These are phyloP conservation scores for Neria commutata DNA, from an alignment of 2,888 invertebrate genomes.

Conservation along the genomic window DNA sequence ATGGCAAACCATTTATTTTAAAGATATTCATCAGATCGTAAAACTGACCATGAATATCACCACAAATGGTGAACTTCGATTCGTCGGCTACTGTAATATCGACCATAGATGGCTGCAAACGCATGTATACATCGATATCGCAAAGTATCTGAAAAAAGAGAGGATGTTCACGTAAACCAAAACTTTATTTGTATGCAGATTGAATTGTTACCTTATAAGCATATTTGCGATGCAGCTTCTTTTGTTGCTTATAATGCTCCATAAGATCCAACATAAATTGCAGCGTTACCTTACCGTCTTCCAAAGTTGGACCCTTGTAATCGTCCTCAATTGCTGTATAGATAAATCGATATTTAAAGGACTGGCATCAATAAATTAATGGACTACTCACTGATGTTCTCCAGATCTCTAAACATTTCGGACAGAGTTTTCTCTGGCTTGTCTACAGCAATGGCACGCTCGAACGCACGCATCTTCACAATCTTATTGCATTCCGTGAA, in stretches of 20 bases:
- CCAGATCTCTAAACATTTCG: conserved; percentile 82
- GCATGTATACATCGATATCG: conserved; percentile 85
- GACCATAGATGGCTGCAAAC: conserved; percentile 84
- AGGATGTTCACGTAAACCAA: neutral
- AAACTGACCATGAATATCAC: conserved; percentile 98
- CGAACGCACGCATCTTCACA: conserved; percentile 92
- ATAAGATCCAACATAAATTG: conserved; percentile 89
- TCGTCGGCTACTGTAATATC: conserved; percentile 87
- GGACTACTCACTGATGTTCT: conserved; percentile 77
- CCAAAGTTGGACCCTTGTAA: conserved; percentile 89
- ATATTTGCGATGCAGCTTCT: conserved; percentile 93
- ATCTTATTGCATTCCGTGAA: conserved; percentile 95
- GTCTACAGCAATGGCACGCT: conserved; percentile 95
- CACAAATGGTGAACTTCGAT: conserved; percentile 96
- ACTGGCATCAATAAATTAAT: neutral
- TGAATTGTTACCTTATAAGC: conserved; percentile 84
- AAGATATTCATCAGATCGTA: conserved; percentile 99
- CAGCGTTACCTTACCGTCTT: conserved; percentile 85
- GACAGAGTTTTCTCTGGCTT: conserved; percentile 85
- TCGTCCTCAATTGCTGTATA: conserved; percentile 87
- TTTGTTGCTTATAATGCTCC: conserved; percentile 87
- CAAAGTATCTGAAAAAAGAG: conserved; percentile 78
- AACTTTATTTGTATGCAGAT: neutral
- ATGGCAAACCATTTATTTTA: conserved; percentile 94
- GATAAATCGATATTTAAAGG: conserved; percentile 17